Percentiles rank a stretch among this genome's conserved stretches.
Conservation (phyloP, 2,797 vertebrate genomes). For the Microcaecilia unicolor region DNA sequence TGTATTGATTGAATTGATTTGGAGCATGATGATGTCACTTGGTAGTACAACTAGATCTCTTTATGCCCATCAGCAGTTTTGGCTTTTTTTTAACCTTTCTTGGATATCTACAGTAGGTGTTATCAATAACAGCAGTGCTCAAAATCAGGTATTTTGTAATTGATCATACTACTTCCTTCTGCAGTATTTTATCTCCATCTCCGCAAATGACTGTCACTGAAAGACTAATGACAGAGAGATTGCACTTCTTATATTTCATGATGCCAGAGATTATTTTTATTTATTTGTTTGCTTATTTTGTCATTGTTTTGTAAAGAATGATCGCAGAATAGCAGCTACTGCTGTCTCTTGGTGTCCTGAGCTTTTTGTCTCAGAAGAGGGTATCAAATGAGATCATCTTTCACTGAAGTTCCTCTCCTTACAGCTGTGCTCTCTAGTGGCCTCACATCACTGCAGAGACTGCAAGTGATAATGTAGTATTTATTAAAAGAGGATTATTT, state of each 20-base stretch:
- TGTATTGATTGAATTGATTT: no score
- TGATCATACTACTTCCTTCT: background rate
- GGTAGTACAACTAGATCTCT: no score
- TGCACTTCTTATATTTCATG: slow-evolving; percentile 7
- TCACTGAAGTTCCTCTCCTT: slow-evolving; percentile 68
- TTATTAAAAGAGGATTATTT: slow-evolving; percentile 62
- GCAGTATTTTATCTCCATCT: slow-evolving; percentile 11
- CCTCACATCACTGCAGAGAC: slow-evolving; percentile 53
- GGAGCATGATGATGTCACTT: no score
- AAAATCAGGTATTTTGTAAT: slow-evolving; percentile 1
- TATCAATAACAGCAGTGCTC: background rate
- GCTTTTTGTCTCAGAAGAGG: slow-evolving; percentile 49
- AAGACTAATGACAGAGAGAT: slow-evolving; percentile 16
- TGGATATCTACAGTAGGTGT: background rate
- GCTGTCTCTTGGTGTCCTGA: slow-evolving; percentile 37
- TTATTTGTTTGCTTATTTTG: no score
- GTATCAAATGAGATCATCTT: slow-evolving; percentile 63
- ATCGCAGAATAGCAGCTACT: slow-evolving; percentile 46
- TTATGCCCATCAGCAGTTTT: background rate
- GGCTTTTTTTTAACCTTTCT: slow-evolving; percentile 5
- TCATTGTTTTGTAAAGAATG: slow-evolving; percentile 51
- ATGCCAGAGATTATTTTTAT: slow-evolving; percentile 42
- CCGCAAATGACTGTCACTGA: slow-evolving; percentile 15
- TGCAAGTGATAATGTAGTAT: slow-evolving; percentile 63
- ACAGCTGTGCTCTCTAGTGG: slow-evolving; percentile 60